Conservation (phyloP, 2,888 invertebrate species). For the Eledone cirrhosa region DNA sequence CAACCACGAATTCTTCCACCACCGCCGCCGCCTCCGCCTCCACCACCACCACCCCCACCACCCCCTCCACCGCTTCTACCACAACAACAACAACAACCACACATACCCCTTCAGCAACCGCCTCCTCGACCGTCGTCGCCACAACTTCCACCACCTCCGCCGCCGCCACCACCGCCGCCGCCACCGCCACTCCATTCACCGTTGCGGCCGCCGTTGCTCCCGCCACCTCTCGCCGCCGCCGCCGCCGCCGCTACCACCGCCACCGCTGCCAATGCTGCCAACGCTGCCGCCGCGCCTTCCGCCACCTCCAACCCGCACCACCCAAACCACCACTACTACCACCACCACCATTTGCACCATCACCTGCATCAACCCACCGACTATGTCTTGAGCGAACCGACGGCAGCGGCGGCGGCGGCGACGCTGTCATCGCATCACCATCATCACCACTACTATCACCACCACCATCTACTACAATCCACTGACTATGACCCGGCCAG, state of each 20-base stretch:
- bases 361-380: neutral
- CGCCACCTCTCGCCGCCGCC: neutral
- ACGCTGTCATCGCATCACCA: neutral
- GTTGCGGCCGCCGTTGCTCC: neutral
- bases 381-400: slow-evolving; percentile 16
- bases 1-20: too few species aligned
- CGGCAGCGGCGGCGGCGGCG: neutral
- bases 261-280: neutral
- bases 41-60: too few species aligned
- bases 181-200: neutral
- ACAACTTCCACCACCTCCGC: neutral
- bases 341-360: slow-evolving; percentile 19
- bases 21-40: too few species aligned
- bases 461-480: neutral
- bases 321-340: neutral
- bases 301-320: neutral
- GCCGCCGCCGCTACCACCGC: neutral
- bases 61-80: too few species aligned
- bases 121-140: neutral
- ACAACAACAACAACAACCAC: neutral
- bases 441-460: slow-evolving; percentile 21
- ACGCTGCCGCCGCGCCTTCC: neutral
- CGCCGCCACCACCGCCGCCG: neutral
- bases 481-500: neutral
- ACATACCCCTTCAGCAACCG: neutral